Evolutionary conservation across 1,140 invertebrate genomes (phyloP).

Genomic region (Episyrphus balteatus): DNA sequence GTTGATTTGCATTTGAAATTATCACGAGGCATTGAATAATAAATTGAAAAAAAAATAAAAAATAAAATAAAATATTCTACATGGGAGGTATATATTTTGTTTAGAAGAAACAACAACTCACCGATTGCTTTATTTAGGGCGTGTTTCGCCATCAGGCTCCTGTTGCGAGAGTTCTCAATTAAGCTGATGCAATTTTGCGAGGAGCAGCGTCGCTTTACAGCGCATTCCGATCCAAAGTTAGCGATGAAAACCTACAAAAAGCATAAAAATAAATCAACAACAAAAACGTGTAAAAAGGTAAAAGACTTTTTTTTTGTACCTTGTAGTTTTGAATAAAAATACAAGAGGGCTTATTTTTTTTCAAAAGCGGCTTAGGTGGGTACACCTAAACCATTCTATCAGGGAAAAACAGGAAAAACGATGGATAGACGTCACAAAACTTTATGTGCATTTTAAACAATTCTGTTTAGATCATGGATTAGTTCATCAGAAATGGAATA

Average conservation of each 20-base stretch:
- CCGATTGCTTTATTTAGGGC: constrained; percentile 30
- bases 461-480: too few relatives aligned
- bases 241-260: constrained; percentile 18
- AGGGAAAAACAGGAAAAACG: too few relatives aligned
- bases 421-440: too few relatives aligned
- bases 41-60: background rate
- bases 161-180: constrained; percentile 32
- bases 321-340: background rate
- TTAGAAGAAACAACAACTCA: constrained; percentile 11
- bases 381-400: too few relatives aligned
- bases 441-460: too few relatives aligned
- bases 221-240: constrained; percentile 28
- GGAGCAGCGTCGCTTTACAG: constrained; percentile 31
- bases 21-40: background rate
- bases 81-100: too few relatives aligned
- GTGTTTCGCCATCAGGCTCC: constrained; percentile 26
- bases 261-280: constrained; percentile 1
- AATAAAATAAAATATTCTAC: too few relatives aligned
- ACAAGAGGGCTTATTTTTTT: background rate
- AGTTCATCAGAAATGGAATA: too few relatives aligned
- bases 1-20: too few relatives aligned
- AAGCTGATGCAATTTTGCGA: constrained; percentile 34
- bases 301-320: background rate
- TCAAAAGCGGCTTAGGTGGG: background rate
- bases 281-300: too few relatives aligned